phyloP scores from a whole-genome alignment of 2,113 vertebrate species.

The Cygnus atratus region DNA sequence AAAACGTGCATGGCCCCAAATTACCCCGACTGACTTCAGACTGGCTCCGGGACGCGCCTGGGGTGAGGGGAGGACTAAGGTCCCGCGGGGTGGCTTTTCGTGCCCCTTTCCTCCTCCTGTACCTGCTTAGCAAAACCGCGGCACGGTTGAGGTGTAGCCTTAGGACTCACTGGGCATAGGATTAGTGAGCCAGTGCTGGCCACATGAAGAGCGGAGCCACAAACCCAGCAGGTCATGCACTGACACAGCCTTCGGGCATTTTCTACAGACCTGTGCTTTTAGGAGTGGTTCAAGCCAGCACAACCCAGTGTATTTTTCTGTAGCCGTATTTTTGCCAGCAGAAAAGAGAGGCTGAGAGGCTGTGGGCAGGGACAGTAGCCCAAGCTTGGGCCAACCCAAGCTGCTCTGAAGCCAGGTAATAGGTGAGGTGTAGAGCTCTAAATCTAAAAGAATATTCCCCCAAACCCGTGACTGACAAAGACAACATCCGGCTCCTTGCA shows the following conservation, averaged over 20 bases:
- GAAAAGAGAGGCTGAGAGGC: not conserved
- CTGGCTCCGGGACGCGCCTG: not conserved
- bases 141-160: not conserved
- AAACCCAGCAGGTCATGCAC: too few species aligned
- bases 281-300: not conserved
- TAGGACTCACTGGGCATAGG: rapidly evolving
- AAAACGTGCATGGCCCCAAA: not conserved
- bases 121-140: not conserved
- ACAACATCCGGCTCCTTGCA: not conserved
- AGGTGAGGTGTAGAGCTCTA: not conserved
- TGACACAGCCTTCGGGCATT: too few species aligned
- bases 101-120: not conserved
- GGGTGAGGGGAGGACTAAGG: not conserved
- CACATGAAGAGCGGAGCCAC: too few species aligned
- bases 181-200: not conserved
- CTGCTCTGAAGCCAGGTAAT: not conserved
- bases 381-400: not conserved
- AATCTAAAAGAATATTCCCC: not conserved
- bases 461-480: not conserved
- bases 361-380: not conserved
- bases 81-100: not conserved
- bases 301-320: not conserved
- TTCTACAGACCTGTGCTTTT: too few species aligned
- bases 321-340: not conserved
- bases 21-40: not conserved